Evolutionary conservation across 1,140 invertebrate genomes (phyloP), one percentile per base, ranked within the genome.

Genomic region (Halesus radiatus): DNA sequence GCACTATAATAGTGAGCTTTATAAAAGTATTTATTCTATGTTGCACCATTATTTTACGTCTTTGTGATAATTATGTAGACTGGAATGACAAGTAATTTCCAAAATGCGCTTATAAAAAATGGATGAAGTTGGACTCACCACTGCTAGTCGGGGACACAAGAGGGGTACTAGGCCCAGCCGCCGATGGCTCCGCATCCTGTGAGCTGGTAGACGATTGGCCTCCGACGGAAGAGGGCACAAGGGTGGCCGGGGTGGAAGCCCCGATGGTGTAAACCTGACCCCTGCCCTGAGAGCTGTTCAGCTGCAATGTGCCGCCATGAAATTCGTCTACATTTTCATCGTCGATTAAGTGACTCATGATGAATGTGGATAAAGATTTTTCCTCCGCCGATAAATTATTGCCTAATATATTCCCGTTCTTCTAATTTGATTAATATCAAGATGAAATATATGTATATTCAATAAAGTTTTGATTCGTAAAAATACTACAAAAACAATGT

Each of bases 251-350:
- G 66, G 45, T 45, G 7, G 56, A 54, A 2, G 20, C 13, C 58
- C 18, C 45, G 15, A 54, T 78, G 16, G 32, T 56, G 23, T 70
- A 68, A 20, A 78, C 26, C 29, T 52, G 62, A 26, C 29, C 68
- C 10, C 29, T 15, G 22, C 5, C 52, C 13, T 52, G 50, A 0
- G 75, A 50, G 60, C 15, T 73, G 29, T 79, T 86, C 20, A 89
- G 77, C 80, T 89, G 88, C 37, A 89, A 79, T 20, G 88, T 89
- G 58, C 88, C 88, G 20, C 87, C 88, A 50, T 87, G 86, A 64
- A 89, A 87, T 76, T 89, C 88, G 78, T 89, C 88, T 70, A 89
- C 77, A 84, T 88, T 88, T 20, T 89, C 88, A 60, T 80, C 79
- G 13, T 80, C 79, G 62, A 77, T 77, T 13, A 80, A 58, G 18